These are phyloP conservation scores for Argyrosomus japonicus DNA, from an alignment of 2,113 vertebrate species.

Conservation along the genomic window DNA sequence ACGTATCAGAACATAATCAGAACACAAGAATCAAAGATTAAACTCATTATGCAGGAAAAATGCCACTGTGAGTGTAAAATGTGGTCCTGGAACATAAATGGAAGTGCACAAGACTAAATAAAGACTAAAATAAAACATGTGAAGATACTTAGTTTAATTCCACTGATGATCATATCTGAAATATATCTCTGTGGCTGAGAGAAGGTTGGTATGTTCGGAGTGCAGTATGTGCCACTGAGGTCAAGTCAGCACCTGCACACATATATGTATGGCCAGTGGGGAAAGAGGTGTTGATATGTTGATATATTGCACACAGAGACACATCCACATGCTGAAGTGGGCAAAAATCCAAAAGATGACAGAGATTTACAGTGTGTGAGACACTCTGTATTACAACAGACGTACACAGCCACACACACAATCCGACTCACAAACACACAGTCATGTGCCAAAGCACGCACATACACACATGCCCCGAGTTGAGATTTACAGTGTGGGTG, in stretches of 20 bases:
- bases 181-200: not conserved
- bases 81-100: not conserved
- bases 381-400: slow-evolving; percentile 50
- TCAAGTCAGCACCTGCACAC: not conserved
- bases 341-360: slow-evolving; percentile 27
- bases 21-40: not conserved
- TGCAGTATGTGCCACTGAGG: slow-evolving; percentile 19
- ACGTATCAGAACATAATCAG: no score
- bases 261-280: not conserved
- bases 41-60: not conserved
- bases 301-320: not conserved
- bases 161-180: not conserved
- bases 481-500: slow-evolving; percentile 58
- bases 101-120: not conserved
- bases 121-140: not conserved
- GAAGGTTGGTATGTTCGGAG: not conserved
- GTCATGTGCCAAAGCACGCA: slow-evolving; percentile 8
- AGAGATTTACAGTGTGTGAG: slow-evolving; percentile 59
- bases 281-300: slow-evolving; percentile 2
- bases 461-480: slow-evolving; percentile 17
- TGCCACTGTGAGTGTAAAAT: not conserved
- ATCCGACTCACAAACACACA: slow-evolving; percentile 14
- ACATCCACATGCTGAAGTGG: slow-evolving; percentile 30
- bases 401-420: slow-evolving; percentile 29
- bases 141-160: not conserved